phyloP scores from a whole-genome alignment of 30 jellyfish, hydroid and myxozoan genomes.

The Morbakka virulenta region DNA sequence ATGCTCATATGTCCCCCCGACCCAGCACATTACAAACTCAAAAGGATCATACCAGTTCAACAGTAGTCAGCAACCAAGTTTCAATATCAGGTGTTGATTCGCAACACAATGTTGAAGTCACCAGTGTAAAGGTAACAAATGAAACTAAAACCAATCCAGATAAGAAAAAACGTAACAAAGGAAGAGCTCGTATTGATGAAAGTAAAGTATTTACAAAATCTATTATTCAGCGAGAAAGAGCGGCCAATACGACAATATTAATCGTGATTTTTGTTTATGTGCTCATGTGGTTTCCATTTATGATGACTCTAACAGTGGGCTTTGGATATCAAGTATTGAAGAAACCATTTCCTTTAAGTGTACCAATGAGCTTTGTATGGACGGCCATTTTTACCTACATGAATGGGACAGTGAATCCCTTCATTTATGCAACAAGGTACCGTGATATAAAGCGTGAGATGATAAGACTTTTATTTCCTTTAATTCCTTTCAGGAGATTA shows the following conservation, averaged over 20 bases:
- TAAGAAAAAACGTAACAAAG: neutral
- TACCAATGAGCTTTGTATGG: slow-evolving; percentile 51
- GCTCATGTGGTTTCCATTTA: slow-evolving; percentile 62
- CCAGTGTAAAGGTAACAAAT: too few species aligned
- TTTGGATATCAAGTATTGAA: slow-evolving; percentile 19
- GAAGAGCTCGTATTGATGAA: too few species aligned
- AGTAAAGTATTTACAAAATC: neutral
- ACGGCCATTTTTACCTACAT: slow-evolving; percentile 56
- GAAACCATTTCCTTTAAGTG: slow-evolving; percentile 5
- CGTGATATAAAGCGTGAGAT: slow-evolving; percentile 40
- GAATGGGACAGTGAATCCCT: slow-evolving; percentile 63
- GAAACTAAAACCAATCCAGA: neutral
- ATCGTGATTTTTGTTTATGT: slow-evolving; percentile 27
- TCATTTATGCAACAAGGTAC: slow-evolving; percentile 49
- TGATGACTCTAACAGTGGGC: slow-evolving; percentile 20
- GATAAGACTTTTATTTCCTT: too few species aligned
- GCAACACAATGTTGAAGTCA: neutral
- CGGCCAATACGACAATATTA: slow-evolving; percentile 29
- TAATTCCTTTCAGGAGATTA: too few species aligned
- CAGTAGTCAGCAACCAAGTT: neutral
- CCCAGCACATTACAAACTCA: neutral
- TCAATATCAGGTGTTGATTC: too few species aligned
- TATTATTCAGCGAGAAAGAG: slow-evolving; percentile 2
- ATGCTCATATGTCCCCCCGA: neutral
- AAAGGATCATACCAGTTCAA: neutral